These are phyloP conservation scores for Drosophila dunni DNA, from an alignment of 1,140 invertebrate species.

Conservation along the genomic window DNA sequence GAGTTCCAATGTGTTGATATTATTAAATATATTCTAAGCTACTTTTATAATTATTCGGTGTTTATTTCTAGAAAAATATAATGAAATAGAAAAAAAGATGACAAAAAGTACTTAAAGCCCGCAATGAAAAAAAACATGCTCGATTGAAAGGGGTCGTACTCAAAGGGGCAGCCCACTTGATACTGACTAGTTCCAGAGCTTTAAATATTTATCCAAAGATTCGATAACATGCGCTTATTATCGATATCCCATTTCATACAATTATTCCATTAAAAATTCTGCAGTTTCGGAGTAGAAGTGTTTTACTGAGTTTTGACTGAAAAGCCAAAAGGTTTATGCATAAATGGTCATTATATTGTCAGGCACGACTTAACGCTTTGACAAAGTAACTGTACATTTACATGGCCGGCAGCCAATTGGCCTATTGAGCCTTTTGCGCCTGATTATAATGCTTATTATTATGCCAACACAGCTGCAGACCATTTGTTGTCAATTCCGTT, in stretches of 20 bases:
- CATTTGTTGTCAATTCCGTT: slow-evolving; percentile 54
- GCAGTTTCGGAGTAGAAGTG: neutral
- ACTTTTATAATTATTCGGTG: too few relatives aligned
- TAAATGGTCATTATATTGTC: slow-evolving; percentile 72
- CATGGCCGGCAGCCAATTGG: slow-evolving; percentile 69
- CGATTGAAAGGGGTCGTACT: too few relatives aligned
- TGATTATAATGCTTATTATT: slow-evolving; percentile 81
- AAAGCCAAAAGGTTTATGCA: slow-evolving; percentile 52
- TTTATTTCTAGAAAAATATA: too few relatives aligned
- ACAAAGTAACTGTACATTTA: slow-evolving; percentile 64
- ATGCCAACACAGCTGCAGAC: slow-evolving; percentile 70
- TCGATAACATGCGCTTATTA: too few relatives aligned
- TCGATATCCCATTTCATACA: too few relatives aligned
- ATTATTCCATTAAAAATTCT: neutral
- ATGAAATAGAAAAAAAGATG: too few relatives aligned
- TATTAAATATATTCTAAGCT: too few relatives aligned
- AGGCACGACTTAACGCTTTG: slow-evolving; percentile 71
- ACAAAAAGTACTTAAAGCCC: neutral
- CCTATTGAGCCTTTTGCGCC: slow-evolving; percentile 78
- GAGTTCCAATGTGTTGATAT: neutral
- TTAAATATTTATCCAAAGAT: neutral
- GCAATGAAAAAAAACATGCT: too few relatives aligned
- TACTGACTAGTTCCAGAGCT: neutral
- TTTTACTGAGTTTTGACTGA: slow-evolving; percentile 41
- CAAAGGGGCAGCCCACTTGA: neutral